These are phyloP conservation scores for Adelognathus sp. DNA, from an alignment of 2,888 invertebrate genomes.

Conservation along the genomic window DNA sequence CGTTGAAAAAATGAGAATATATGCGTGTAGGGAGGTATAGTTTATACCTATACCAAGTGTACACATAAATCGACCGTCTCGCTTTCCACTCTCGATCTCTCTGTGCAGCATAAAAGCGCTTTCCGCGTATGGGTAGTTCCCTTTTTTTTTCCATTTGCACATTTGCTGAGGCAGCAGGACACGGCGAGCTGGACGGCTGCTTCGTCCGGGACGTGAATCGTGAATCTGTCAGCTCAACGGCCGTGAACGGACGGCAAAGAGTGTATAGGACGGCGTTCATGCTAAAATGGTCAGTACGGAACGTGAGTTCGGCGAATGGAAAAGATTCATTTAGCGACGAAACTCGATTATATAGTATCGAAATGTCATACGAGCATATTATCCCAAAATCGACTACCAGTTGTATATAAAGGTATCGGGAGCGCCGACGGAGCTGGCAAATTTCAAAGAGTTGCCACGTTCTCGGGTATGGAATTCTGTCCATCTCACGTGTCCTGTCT, in stretches of 20 bases:
- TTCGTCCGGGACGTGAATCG: constrained; percentile 36
- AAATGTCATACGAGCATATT: too few relatives aligned
- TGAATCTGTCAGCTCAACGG: constrained; percentile 36
- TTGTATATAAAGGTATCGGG: too few relatives aligned
- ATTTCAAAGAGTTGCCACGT: neutral
- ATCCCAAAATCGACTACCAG: too few relatives aligned
- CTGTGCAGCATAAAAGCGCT: constrained; percentile 41
- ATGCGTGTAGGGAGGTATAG: constrained; percentile 36
- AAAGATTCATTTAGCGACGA: too few relatives aligned
- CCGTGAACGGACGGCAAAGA: neutral
- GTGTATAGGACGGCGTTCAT: too few relatives aligned
- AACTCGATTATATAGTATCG: too few relatives aligned
- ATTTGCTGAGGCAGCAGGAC: constrained; percentile 77
- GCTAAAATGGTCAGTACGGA: too few relatives aligned
- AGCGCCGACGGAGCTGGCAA: too few relatives aligned
- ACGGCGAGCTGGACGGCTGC: constrained; percentile 65
- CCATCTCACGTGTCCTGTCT: constrained; percentile 13
- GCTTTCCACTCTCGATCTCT: constrained; percentile 37
- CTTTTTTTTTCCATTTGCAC: constrained; percentile 72
- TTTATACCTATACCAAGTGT: constrained; percentile 47
- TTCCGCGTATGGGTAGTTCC: constrained; percentile 34
- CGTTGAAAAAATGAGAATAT: constrained; percentile 54
- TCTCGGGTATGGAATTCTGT: too few relatives aligned
- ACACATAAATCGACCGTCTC: constrained; percentile 51
- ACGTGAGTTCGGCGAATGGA: too few relatives aligned